Base-by-base conservation (phyloP, 1,140 invertebrate species). In the Diploscapter pachys region DNA sequence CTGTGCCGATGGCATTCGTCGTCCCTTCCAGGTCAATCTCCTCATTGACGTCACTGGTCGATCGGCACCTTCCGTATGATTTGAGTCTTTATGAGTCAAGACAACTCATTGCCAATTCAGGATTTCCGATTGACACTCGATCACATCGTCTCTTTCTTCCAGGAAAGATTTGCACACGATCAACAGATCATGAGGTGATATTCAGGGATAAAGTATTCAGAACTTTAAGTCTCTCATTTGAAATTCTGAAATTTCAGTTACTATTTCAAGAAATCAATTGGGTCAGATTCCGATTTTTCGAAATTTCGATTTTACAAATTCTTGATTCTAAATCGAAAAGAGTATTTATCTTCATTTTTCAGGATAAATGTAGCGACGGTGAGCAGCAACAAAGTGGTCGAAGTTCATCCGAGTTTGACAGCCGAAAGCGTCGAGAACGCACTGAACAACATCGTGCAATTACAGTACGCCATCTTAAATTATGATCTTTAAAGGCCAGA, bases 1-100 rank as follows among this genome's bases (percentile, higher is more conserved):
- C 6, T 83, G 81, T 67, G 79, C 67, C 13, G 81, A 83, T 72
- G 82, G 82, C 68, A 78, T 82, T 69, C 52, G 76, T 61, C 79
- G 79, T 49, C 80, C 81, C 31, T 83, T 79, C 73, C 72, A 84
- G 8, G 67, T 83, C 8, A 82, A 78, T 62, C 55, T 83, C 49
- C 56, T 83, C 13, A 68, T 84, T 56, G 81, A 83, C 67, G 63
- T 83, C 48, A 82, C 80, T 55, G 73, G 74, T 5, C 57, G 81
- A 68, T 63, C 81, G 48, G 55, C 80, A 4, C 11, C 71, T 50
- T 54, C 69, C 57, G 79, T 77, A 11, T 53, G 9, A 66, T 61
- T 5, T 6, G 31, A 31, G 31, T 75, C 63, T 52, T 65, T 73
- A 9, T 53, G 48, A 65, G 13, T 31, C 5, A n/a, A 75, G 52